Evolutionary conservation across 2,888 invertebrate genomes (phyloP), one percentile per base, ranked within the genome.

Genomic region (Sinopyrophorus schimmeli): DNA sequence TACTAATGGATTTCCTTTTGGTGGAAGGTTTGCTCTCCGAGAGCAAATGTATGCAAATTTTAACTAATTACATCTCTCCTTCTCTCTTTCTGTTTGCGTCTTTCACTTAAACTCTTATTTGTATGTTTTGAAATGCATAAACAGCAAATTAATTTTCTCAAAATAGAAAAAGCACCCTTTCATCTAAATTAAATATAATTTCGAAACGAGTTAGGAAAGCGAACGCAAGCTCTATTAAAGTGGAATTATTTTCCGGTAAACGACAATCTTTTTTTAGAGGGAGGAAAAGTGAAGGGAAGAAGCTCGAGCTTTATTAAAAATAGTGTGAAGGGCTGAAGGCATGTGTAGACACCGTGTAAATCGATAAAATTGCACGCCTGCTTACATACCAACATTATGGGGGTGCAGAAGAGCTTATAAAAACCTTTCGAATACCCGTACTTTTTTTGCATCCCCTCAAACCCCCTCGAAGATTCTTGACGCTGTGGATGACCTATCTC

Each of bases 381-480:
- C 51, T 51, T 46, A 51, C 51, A 34, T 40, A 51, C 40, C 44
- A 32, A 51, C n/a, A n/a, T n/a, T n/a, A n/a, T n/a, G 46, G 39
- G 49, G 46, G 28, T 51, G 41, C 47, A 40, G 41, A 51, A 51
- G 46, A 40, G 51, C 51, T 51, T 51, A 51, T 51, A 51, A 51
- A 49, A 51, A 51, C 51, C 51, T 47, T 47, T 51, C 51, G 47
- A 51, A 51, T 44, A 51, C 44, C 51, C 46, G 47, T 51, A 51
- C 51, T 51, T 51, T 47, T 51, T 41, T 40, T 27, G 34, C 21
- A n/a, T 21, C 23, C 46, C n/a, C n/a, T n/a, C n/a, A n/a, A n/a
- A n/a, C n/a, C n/a, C 51, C 34, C 32, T 31, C 44, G 31, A 44
- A 51, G 46, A 51, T 37, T 35, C 51, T 46, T 46, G 41, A 47